Percentiles rank a stretch among this genome's conserved stretches.
Conservation (phyloP, 1,140 invertebrate species). For the Aphaenogaster ashmeadi region DNA sequence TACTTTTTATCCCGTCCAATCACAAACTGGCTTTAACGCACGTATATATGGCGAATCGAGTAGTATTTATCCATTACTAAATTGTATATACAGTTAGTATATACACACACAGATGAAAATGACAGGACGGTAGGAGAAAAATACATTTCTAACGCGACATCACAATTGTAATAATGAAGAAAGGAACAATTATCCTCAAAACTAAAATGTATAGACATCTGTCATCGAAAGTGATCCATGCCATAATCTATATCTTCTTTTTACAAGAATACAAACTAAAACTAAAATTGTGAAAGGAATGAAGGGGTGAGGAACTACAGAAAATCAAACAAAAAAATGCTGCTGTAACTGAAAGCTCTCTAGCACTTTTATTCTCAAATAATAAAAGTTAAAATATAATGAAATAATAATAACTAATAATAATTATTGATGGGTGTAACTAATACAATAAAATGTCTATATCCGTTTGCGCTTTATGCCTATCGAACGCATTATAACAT, state of each 20-base stretch:
- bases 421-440: constrained; percentile 79
- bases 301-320: constrained; percentile 66
- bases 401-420: constrained; percentile 83
- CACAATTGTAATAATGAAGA: constrained; percentile 25
- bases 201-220: neutral
- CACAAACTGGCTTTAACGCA: constrained; percentile 36
- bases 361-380: constrained; percentile 85
- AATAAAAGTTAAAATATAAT: constrained; percentile 86
- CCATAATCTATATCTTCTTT: neutral
- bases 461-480: constrained; percentile 28
- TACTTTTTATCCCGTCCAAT: constrained; percentile 27
- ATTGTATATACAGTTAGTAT: constrained; percentile 61
- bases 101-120: constrained; percentile 66
- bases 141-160: constrained; percentile 34
- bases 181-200: neutral
- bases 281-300: constrained; percentile 2
- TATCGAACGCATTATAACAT: constrained; percentile 11
- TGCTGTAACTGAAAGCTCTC: constrained; percentile 81
- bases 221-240: neutral
- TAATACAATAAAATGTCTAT: constrained; percentile 69
- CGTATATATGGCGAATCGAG: constrained; percentile 47
- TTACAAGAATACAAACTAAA: constrained; percentile 28
- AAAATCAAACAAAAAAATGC: constrained; percentile 75
- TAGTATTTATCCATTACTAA: constrained; percentile 50
- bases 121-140: constrained; percentile 71